Base-by-base conservation (phyloP, 2,888 invertebrate genomes). In the Parnassius glacialis region DNA sequence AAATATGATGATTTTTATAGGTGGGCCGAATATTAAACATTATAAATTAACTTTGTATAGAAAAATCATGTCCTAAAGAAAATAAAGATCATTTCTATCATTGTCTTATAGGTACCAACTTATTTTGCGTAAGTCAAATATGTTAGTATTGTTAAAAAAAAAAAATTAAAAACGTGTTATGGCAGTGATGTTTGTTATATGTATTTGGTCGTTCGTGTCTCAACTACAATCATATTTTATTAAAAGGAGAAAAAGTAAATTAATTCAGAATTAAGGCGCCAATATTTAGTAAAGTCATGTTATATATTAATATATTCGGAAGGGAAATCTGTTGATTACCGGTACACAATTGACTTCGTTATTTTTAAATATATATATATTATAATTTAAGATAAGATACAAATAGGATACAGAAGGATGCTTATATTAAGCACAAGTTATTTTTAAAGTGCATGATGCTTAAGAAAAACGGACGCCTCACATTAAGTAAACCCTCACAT, bases 391-490 rank as follows among this genome's bases (percentile, higher is more conserved):
- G 43, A 43, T 43, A 43, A n/a, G n/a, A 1, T 10, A 43, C 3
- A 43, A 11, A 43, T 11, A 11, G 11, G 11, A 43, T 11, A 43
- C 11, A 43, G 11, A 43, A 3, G 43, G 43, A 11, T 11, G 10
- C 43, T 34, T 34, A 34, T 34, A 3, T 34, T 34, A 34, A 34
- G 34, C 34, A 34, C 34, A 7, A 34, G 34, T 34, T 34, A 34
- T 34, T 45, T 47, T 13, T 9, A 7, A 13, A 43, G 48, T 50
- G 50, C 44, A 54, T 44, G 12, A 13, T 13, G 13, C 54, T 5
- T 53, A 53, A 16, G 44, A 54, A 44, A 54, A 25, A 51, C 10
- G 11, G 44, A 58, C 58, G 58, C 58, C 58, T 25, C 25, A n/a
- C 44, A 7, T 13, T 16, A 48, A 13, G 13, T 48, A 48, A 13